phyloP scores from a whole-genome alignment of 2,888 invertebrate genomes.

The Deilephila porcellus region DNA sequence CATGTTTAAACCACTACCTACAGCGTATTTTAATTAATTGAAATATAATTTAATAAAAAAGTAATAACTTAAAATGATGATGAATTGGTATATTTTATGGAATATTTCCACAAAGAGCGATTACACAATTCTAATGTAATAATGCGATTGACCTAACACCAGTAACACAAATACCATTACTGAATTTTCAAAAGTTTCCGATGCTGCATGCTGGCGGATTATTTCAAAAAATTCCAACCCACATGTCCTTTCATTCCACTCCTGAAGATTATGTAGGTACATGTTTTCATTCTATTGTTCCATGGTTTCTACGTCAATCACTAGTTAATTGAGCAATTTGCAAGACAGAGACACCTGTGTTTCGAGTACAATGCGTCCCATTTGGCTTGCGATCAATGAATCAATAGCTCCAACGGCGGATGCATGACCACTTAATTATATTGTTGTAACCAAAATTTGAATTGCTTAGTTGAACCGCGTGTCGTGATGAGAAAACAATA shows the following conservation, averaged over 20 bases:
- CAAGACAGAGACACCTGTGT: constrained; percentile 2
- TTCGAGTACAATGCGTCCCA: neutral
- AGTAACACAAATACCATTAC: no score
- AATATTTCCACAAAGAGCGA: no score
- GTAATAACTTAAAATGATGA: no score
- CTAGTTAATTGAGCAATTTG: constrained; percentile 22
- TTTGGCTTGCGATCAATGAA: constrained; percentile 19
- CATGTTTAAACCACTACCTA: no score
- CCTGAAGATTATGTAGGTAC: neutral
- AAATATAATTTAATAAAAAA: no score
- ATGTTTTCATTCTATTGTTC: constrained; percentile 25
- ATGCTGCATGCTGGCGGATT: neutral
- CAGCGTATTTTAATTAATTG: no score
- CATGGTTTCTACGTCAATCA: constrained; percentile 15
- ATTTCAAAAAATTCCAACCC: neutral
- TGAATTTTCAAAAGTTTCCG: no score
- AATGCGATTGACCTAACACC: no score
- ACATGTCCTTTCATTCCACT: neutral
- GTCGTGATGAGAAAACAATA: neutral
- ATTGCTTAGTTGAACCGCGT: neutral
- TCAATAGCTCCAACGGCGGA: neutral
- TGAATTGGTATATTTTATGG: no score
- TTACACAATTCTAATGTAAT: no score
- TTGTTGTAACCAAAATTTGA: constrained; percentile 1
- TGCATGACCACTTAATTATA: constrained; percentile 16